phyloP scores from a whole-genome alignment of 1,140 invertebrate species.

The Cydia pomonella region DNA sequence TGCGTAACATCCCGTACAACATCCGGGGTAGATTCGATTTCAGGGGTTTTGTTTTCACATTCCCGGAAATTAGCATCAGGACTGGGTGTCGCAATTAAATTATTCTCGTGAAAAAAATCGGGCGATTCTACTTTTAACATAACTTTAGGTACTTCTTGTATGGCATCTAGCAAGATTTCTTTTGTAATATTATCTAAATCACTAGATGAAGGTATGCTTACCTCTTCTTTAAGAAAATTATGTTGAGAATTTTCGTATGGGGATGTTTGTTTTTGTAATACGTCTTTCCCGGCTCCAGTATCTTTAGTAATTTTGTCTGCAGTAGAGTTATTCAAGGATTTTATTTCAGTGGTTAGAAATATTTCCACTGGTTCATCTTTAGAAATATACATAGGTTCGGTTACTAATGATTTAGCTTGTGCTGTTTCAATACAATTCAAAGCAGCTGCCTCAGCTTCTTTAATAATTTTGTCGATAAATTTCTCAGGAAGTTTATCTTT shows the following conservation, averaged over 20 bases:
- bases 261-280: background rate
- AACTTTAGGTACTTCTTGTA: conserved; percentile 19
- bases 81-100: background rate
- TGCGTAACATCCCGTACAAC: conserved; percentile 4
- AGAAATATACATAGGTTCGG: background rate
- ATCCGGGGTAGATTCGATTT: conserved; percentile 8
- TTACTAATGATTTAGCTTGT: background rate
- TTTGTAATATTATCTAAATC: conserved; percentile 20
- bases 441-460: conserved; percentile 21
- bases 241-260: background rate
- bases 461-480: conserved; percentile 19
- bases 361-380: background rate
- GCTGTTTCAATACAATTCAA: conserved; percentile 23
- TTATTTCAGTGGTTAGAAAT: conserved; percentile 22
- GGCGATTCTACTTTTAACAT: background rate
- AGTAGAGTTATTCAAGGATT: background rate
- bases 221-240: background rate
- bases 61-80: background rate
- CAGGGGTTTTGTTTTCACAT: conserved; percentile 3
- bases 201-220: background rate
- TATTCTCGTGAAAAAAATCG: background rate
- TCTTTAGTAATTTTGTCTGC: background rate
- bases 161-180: conserved; percentile 16
- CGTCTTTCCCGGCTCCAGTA: background rate
- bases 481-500: conserved; percentile 21